phyloP scores from a whole-genome alignment of 2,113 vertebrate species.

The Petrocephalus zakoni region DNA sequence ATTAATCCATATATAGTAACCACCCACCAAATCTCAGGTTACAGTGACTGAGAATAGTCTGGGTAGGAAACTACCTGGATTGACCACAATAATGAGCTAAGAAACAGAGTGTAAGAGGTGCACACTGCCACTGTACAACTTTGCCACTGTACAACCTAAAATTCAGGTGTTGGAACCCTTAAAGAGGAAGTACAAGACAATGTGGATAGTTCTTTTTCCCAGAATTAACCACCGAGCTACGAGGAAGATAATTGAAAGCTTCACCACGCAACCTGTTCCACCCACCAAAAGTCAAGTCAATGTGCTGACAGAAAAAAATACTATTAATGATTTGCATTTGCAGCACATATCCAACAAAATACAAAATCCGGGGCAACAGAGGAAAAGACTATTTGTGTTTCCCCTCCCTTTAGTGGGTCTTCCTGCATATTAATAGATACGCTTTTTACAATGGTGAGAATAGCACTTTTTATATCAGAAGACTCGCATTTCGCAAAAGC shows the following conservation, averaged over 20 bases:
- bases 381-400: not conserved
- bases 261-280: not conserved
- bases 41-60: not conserved
- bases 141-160: not conserved
- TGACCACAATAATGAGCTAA: not conserved
- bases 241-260: not conserved
- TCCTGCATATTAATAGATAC: not conserved
- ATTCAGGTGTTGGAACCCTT: not conserved
- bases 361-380: not conserved
- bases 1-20: not conserved
- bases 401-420: not conserved
- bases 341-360: not conserved
- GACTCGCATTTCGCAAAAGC: not conserved
- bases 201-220: not conserved
- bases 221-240: not conserved
- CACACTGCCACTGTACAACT: not conserved
- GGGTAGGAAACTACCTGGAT: not conserved
- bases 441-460: constrained; percentile 12
- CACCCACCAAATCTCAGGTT: not conserved
- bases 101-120: not conserved
- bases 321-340: not conserved
- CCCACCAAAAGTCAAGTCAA: not conserved
- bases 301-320: not conserved
- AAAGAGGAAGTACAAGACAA: not conserved
- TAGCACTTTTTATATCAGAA: not conserved